Percentiles rank a stretch among this genome's conserved stretches.
Conservation (phyloP, 2,888 invertebrate genomes). For the Polyommatus iphigenia region DNA sequence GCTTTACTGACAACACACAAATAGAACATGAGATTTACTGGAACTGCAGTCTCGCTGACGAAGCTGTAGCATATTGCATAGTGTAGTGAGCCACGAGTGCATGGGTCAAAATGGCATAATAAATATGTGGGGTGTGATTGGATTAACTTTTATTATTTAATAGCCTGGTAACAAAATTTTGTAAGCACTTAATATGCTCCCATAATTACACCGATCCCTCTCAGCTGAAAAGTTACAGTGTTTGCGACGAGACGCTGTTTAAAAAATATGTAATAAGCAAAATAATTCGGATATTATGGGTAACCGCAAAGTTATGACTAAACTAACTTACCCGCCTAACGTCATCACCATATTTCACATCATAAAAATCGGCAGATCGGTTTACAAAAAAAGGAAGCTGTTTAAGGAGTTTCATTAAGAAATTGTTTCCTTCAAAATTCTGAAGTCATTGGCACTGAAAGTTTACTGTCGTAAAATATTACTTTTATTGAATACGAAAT, state of each 20-base stretch:
- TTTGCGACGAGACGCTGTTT: background rate
- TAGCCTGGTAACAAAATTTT: too few species aligned
- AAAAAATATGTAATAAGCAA: background rate
- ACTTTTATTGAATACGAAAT: background rate
- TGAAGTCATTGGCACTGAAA: background rate
- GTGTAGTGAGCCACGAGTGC: background rate
- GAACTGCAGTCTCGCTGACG: background rate
- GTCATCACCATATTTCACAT: background rate
- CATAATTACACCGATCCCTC: too few species aligned
- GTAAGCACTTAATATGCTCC: too few species aligned
- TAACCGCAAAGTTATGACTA: background rate
- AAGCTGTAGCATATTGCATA: background rate
- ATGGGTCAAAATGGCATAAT: too few species aligned
- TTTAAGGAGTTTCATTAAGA: background rate
- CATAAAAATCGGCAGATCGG: background rate
- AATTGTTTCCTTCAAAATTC: background rate
- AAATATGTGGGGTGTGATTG: too few species aligned
- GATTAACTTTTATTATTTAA: too few species aligned
- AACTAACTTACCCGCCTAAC: background rate
- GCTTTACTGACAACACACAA: conserved; percentile 1
- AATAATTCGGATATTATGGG: background rate
- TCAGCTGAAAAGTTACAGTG: too few species aligned
- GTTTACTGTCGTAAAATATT: background rate
- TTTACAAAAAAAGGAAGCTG: background rate
- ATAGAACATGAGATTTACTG: conserved; percentile 17